Conservation (phyloP, 2,113 vertebrate species). For the Typhlomys cinereus region DNA sequence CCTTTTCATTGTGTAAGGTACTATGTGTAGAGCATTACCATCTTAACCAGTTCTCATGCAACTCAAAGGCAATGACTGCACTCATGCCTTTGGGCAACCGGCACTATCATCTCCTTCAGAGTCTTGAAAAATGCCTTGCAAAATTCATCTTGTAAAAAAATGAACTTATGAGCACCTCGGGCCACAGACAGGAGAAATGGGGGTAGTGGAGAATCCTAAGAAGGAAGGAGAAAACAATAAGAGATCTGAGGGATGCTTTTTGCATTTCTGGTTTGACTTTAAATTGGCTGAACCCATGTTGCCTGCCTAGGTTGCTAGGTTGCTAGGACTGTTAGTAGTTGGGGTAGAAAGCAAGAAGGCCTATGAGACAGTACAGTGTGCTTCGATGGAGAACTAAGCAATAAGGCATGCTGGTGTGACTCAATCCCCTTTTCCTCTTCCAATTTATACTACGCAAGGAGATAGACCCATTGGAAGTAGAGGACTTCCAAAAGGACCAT, state of each 20-base stretch:
- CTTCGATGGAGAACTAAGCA: neutral
- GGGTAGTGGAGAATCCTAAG: neutral
- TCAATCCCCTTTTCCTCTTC: neutral
- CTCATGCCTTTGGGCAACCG: neutral
- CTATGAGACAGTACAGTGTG: neutral
- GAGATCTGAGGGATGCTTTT: neutral
- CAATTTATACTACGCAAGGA: neutral
- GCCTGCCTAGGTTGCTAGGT: too few species aligned
- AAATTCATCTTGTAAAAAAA: neutral
- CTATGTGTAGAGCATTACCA: neutral
- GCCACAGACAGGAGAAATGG: neutral
- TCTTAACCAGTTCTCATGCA: neutral
- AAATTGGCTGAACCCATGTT: neutral
- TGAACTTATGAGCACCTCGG: neutral
- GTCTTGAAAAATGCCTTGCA: too few species aligned
- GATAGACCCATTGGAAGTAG: neutral
- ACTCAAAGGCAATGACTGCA: neutral
- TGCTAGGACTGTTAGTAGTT: too few species aligned
- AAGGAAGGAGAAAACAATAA: neutral
- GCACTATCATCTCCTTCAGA: too few species aligned
- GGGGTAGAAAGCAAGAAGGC: neutral
- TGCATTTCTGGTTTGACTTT: constrained; percentile 11
- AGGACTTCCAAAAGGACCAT: neutral
- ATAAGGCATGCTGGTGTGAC: neutral
- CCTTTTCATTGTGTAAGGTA: neutral